A percentile compares a stretch with the other conserved stretches of the same genome.
Conservation (phyloP, 2,888 invertebrate species). For the Amblyjoppa proteus region DNA sequence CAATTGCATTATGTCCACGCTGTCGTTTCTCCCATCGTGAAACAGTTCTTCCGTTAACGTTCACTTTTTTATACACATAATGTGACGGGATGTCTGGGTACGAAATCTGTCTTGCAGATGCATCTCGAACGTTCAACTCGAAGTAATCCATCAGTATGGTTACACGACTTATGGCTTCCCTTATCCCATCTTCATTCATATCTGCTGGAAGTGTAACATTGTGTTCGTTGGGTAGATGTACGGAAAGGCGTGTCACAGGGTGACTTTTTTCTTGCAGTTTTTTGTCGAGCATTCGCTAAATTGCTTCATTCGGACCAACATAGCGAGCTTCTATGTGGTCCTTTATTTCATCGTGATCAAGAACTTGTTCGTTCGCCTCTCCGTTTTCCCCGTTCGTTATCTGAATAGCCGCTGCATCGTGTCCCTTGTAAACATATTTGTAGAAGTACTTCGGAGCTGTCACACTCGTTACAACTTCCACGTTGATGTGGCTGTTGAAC, state of each 20-base stretch:
- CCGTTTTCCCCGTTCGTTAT: constrained; percentile 61
- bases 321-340: constrained; percentile 4
- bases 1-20: background rate
- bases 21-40: background rate
- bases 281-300: background rate
- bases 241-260: no score
- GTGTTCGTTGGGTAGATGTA: no score
- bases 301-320: no score
- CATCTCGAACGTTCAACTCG: background rate
- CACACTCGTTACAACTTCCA: constrained; percentile 74
- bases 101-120: background rate
- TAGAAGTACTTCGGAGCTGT: constrained; percentile 52
- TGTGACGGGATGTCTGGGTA: background rate
- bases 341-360: background rate
- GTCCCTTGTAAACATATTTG: constrained; percentile 22
- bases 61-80: background rate
- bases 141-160: background rate
- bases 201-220: no score
- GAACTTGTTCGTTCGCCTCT: constrained; percentile 46
- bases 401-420: constrained; percentile 70
- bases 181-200: no score
- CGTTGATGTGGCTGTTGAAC: constrained; percentile 77
- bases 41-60: no score
- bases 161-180: no score
- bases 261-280: no score